Evolutionary conservation across 2,888 invertebrate species (phyloP).

Genomic region (Galerucella nymphaeae): DNA sequence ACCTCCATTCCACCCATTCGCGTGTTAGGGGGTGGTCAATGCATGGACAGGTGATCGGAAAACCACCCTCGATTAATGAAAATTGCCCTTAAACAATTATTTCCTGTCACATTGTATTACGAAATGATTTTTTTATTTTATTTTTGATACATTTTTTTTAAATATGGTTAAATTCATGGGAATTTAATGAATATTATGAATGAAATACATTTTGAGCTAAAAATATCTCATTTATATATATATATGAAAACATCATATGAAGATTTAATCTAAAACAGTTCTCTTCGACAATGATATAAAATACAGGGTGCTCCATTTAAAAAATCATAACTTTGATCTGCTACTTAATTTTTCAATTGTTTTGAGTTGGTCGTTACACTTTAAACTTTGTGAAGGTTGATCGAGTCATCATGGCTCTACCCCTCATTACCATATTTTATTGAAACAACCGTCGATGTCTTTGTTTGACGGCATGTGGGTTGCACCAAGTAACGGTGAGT

Average conservation of each 20-base stretch:
- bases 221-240: too few relatives aligned
- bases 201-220: too few relatives aligned
- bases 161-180: too few relatives aligned
- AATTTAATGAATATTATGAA: too few relatives aligned
- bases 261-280: too few relatives aligned
- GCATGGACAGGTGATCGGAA: constrained; percentile 20
- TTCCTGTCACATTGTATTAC: constrained; percentile 33
- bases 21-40: constrained; percentile 21
- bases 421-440: constrained; percentile 13
- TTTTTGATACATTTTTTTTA: not conserved
- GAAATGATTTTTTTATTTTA: constrained; percentile 5
- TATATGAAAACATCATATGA: too few relatives aligned
- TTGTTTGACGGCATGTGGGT: constrained; percentile 13
- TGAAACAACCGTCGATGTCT: constrained; percentile 12
- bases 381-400: not conserved
- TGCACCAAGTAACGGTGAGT: constrained; percentile 6
- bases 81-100: constrained; percentile 24
- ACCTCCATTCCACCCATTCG: constrained; percentile 22
- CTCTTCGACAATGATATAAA: too few relatives aligned
- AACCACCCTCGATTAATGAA: constrained; percentile 4
- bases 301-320: too few relatives aligned
- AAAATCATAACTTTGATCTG: too few relatives aligned
- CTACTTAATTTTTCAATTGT: not conserved
- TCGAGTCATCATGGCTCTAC: constrained; percentile 3
- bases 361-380: not conserved